Conservation (phyloP, 1,140 invertebrate genomes). For the Acromyrmex echinatior region DNA sequence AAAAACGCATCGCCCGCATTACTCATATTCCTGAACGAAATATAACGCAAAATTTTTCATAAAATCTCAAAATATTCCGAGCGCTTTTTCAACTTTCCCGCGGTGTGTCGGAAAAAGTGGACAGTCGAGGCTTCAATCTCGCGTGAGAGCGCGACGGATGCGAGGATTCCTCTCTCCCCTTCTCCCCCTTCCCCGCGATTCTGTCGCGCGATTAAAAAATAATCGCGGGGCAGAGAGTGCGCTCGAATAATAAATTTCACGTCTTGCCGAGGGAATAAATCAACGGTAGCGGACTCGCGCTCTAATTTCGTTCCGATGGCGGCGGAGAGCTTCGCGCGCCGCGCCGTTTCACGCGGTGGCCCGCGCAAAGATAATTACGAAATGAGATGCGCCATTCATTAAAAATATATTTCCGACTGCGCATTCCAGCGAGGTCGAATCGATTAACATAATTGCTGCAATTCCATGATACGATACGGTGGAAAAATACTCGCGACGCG, state of each 20-base stretch:
- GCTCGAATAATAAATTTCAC: constrained; percentile 61
- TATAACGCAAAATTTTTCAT: constrained; percentile 33
- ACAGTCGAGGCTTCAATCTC: constrained; percentile 31
- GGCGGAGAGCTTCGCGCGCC: not conserved
- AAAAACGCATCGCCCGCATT: constrained; percentile 45
- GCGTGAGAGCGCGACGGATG: not conserved
- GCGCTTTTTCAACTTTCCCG: constrained; percentile 37
- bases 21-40: constrained; percentile 31
- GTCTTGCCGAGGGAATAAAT: constrained; percentile 56
- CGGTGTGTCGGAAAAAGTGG: constrained; percentile 3
- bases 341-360: constrained; percentile 5
- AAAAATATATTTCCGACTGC: constrained; percentile 60
- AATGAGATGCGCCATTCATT: constrained; percentile 61
- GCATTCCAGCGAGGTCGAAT: constrained; percentile 29
- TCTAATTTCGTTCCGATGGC: constrained; percentile 61
- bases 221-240: constrained; percentile 39
- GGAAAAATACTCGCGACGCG: not conserved
- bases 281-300: constrained; percentile 25
- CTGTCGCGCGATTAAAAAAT: constrained; percentile 57
- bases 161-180: not conserved
- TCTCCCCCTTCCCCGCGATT: not conserved
- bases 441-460: constrained; percentile 62
- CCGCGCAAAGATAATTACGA: constrained; percentile 53
- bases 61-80: constrained; percentile 44
- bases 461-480: constrained; percentile 35